These are phyloP conservation scores for Catharus fuscescens DNA, from an alignment of 2,113 vertebrate species.

Conservation along the genomic window DNA sequence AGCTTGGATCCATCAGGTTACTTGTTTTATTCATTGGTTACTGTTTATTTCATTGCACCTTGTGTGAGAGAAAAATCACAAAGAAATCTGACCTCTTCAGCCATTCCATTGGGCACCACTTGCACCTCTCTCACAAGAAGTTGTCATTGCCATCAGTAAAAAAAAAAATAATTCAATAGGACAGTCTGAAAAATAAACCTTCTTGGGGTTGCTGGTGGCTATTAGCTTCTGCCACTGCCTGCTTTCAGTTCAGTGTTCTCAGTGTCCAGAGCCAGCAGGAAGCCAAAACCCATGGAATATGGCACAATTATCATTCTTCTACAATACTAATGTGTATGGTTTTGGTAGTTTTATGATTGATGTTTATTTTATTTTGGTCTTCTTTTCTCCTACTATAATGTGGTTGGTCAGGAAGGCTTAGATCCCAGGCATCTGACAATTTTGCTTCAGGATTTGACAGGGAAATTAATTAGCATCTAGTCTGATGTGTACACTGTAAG, in stretches of 20 bases:
- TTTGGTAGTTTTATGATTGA: constrained; percentile 23
- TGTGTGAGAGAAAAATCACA: constrained; percentile 5
- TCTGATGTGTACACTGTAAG: constrained; percentile 14
- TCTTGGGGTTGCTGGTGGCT: not conserved
- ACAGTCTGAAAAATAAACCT: not conserved
- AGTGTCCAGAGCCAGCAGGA: constrained; percentile 4
- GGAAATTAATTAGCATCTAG: constrained; percentile 25
- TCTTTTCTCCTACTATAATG: not conserved
- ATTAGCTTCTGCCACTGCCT: not conserved
- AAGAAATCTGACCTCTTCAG: not conserved
- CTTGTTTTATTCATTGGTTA: constrained; percentile 2
- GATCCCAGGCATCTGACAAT: not conserved
- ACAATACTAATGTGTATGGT: constrained; percentile 33
- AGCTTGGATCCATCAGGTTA: not conserved
- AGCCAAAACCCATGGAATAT: not conserved
- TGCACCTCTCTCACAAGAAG: not conserved
- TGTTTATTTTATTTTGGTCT: constrained; percentile 17
- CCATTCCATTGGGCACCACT: not conserved
- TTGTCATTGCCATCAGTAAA: not conserved
- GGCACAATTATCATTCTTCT: not conserved
- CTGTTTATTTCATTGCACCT: constrained; percentile 1
- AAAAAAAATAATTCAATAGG: not conserved
- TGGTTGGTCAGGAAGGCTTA: constrained; percentile 17
- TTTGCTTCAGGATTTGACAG: constrained; percentile 40
- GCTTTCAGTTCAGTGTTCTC: not conserved